Evolutionary conservation across 2,888 invertebrate species (phyloP), one percentile per base, ranked within the genome.

Genomic region (Lochmaea capreae): DNA sequence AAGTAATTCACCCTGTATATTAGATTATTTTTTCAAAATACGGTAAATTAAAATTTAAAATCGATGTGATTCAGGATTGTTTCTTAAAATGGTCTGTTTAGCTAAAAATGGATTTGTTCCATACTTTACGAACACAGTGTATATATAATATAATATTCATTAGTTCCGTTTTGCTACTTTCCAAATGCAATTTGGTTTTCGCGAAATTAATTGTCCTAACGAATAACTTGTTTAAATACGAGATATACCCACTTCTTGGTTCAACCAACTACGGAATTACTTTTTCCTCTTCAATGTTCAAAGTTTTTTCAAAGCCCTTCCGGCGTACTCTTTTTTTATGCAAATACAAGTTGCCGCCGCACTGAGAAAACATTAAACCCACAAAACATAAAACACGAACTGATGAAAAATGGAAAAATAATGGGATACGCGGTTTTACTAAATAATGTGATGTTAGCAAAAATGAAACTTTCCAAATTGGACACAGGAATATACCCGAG

Each of bases 271-370:
- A 57, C 42, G 70, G 46, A 63, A 63, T 70, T 63, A 63, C 70
- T 70, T 70, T 70, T 63, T 26, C 57, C 42, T 63, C n/a, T n/a
- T 26, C 26, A 26, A 33, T 61, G 26, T 61, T 39, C 70, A 63
- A 52, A 63, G 62, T 54, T 70, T 70, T 63, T 42, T 52, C 26
- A 57, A 70, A 57, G 42, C 10, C 63, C 70, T 54, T 14, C 22
- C 1, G 63, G 70, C 69, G 2, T 54, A 49, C 63, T 57, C 63
- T 70, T 70, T 70, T 22, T 70, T 70, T 70, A 70, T 70, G 70
- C 57, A 70, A 70, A 70, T 70, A 63, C 63, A 39, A 8, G 62
- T 52, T 63, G 70, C 16, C 43, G 22, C 63, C 3, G 26, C 26
- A 26, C 26, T 26, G 4, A 70, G 54, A 70, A 70, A 54, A 63